Evolutionary conservation across 2,888 invertebrate genomes (phyloP), one percentile per base, ranked within the genome.

Genomic region (Andrena minutula): DNA sequence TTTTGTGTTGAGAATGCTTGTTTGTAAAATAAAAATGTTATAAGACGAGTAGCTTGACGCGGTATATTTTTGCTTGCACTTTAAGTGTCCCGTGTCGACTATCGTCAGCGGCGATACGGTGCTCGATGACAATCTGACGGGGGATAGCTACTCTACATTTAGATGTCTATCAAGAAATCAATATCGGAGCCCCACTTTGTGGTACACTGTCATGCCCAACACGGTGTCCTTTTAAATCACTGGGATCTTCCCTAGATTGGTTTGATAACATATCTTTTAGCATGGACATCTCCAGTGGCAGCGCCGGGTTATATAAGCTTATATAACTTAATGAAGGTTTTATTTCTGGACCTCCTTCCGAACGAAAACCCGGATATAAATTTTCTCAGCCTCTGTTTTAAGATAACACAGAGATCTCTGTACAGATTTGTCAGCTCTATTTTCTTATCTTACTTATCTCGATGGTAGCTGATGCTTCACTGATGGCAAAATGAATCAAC

Each of bases 151-250:
- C 20, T 70, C 16, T 20, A 58, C 28, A n/a, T 28, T 70, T 10
- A 12, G 58, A 28, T n/a, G n/a, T 28, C 12, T 70, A 28, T 58
- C 28, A 10, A 6, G 10, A 41, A 70, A 58, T 69, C 41, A 30
- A 60, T 70, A 20, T n/a, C 8, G 23, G 16, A 53, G 26, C 35
- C n/a, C 0, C n/a, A 28, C 53, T 53, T 16, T 47, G 28, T 35
- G 35, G n/a, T n/a, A 26, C n/a, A 28, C 69, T 70, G 32, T 41
- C n/a, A 26, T 10, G 35, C 58, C 58, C 41, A 49, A 65, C 26
- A 28, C 10, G 26, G n/a, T 41, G n/a, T 20, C 58, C n/a, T 58
- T 41, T n/a, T 26, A 35, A 56, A 26, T 35, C 58, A 12, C n/a
- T 70, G 12, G 26, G 26, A 58, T n/a, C 12, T n/a, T 20, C 10